Evolutionary conservation across 2,888 invertebrate genomes (phyloP).

Genomic region (Argyresthia goedartella): DNA sequence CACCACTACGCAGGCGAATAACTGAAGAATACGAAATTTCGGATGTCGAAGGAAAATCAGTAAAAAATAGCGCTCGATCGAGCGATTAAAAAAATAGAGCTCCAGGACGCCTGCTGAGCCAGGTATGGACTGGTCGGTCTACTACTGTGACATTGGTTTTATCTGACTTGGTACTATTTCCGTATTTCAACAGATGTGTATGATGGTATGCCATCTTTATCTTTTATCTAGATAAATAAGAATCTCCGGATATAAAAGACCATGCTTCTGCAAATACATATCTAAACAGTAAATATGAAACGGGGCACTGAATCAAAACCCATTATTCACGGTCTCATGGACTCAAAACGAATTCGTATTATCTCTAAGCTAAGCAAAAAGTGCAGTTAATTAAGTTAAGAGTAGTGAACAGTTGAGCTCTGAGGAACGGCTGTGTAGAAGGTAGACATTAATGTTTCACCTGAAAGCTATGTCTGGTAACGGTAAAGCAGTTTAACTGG

Average conservation of each 20-base stretch:
- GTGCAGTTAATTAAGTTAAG: slow-evolving; percentile 39
- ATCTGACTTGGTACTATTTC: too few relatives aligned
- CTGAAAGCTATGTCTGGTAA: slow-evolving; percentile 1
- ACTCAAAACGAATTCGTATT: slow-evolving; percentile 35
- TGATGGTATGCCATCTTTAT: too few relatives aligned
- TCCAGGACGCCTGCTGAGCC: too few relatives aligned
- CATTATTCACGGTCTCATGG: slow-evolving; percentile 37
- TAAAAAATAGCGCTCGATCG: too few relatives aligned
- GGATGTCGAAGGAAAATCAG: too few relatives aligned
- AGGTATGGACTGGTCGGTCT: too few relatives aligned
- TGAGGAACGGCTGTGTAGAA: slow-evolving; percentile 12
- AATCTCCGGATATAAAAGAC: background rate
- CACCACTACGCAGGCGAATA: too few relatives aligned
- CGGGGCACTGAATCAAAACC: slow-evolving; percentile 22
- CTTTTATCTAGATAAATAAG: background rate
- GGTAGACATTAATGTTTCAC: slow-evolving; percentile 22
- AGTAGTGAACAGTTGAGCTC: slow-evolving; percentile 12
- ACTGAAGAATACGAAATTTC: too few relatives aligned
- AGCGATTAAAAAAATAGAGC: too few relatives aligned
- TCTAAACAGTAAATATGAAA: background rate
- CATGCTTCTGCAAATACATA: background rate
- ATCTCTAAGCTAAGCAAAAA: slow-evolving; percentile 29
- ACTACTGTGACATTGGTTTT: too few relatives aligned
- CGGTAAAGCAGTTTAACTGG: slow-evolving; percentile 1
- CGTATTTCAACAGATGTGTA: too few relatives aligned